Conservation (phyloP, 2,888 invertebrate genomes). For the Germaria angustata region DNA sequence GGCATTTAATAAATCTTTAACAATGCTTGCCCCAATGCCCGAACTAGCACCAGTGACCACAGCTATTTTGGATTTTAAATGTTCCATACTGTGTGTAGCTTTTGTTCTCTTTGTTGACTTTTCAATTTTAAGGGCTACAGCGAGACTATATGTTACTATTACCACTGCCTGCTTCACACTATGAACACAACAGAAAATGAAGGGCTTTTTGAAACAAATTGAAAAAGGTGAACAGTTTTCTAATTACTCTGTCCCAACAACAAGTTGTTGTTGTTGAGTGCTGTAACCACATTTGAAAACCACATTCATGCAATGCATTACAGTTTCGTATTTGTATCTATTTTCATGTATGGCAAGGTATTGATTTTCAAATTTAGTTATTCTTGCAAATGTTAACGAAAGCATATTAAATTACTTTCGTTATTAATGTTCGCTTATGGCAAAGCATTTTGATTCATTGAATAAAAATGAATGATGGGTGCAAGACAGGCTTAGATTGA, state of each 20-base stretch:
- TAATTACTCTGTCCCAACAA: constrained; percentile 1
- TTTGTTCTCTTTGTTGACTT: neutral
- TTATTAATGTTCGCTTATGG: no score
- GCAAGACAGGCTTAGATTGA: no score
- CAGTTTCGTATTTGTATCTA: constrained; percentile 9
- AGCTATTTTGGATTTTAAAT: constrained; percentile 80
- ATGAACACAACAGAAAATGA: constrained; percentile 16
- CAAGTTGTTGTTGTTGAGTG: constrained; percentile 15
- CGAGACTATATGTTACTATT: constrained; percentile 27
- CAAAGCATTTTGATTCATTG: neutral
- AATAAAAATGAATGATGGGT: no score
- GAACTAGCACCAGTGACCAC: constrained; percentile 84
- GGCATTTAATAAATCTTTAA: constrained; percentile 78
- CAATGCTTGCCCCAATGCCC: constrained; percentile 82
- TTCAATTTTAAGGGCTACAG: constrained; percentile 28
- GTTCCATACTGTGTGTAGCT: constrained; percentile 78
- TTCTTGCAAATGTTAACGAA: neutral
- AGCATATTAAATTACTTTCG: neutral
- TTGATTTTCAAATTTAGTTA: constrained; percentile 32
- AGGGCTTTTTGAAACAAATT: constrained; percentile 39
- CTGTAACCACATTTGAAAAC: constrained; percentile 56
- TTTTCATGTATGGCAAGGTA: constrained; percentile 18
- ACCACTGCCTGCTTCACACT: constrained; percentile 37
- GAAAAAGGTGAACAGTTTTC: neutral
- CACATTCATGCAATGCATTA: constrained; percentile 46